phyloP scores from a whole-genome alignment of 2,888 invertebrate genomes.

The Syritta pipiens region DNA sequence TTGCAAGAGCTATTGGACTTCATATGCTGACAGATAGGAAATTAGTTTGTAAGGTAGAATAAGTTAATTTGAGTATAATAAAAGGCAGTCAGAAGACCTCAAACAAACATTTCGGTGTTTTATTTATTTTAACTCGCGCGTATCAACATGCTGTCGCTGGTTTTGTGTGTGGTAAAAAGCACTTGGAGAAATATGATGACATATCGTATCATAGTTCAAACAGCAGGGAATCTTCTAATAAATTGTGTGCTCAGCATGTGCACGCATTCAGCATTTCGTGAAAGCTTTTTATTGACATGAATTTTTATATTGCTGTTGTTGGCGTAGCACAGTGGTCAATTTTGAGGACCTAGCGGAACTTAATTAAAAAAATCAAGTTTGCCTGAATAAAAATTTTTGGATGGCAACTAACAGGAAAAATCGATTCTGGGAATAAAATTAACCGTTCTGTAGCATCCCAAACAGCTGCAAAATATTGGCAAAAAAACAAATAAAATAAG shows the following conservation, averaged over 20 bases:
- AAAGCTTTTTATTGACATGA: constrained; percentile 46
- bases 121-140: not conserved
- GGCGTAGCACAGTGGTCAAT: no score
- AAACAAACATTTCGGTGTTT: no score
- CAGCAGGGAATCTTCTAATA: constrained; percentile 80
- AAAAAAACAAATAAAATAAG: no score
- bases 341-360: no score
- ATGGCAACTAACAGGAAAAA: no score
- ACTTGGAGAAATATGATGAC: constrained; percentile 78
- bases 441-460: no score
- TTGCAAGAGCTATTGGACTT: not conserved
- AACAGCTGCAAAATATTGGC: no score
- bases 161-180: constrained; percentile 42
- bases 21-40: not conserved
- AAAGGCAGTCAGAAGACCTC: not conserved
- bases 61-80: not conserved
- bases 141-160: constrained; percentile 19
- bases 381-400: no score
- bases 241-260: constrained; percentile 79
- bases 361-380: no score
- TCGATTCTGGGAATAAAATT: no score
- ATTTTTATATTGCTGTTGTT: constrained; percentile 28
- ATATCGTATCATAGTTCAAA: constrained; percentile 80
- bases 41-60: not conserved
- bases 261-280: constrained; percentile 52